phyloP scores from a whole-genome alignment of 2,888 invertebrate genomes.

The Lithophane socia region DNA sequence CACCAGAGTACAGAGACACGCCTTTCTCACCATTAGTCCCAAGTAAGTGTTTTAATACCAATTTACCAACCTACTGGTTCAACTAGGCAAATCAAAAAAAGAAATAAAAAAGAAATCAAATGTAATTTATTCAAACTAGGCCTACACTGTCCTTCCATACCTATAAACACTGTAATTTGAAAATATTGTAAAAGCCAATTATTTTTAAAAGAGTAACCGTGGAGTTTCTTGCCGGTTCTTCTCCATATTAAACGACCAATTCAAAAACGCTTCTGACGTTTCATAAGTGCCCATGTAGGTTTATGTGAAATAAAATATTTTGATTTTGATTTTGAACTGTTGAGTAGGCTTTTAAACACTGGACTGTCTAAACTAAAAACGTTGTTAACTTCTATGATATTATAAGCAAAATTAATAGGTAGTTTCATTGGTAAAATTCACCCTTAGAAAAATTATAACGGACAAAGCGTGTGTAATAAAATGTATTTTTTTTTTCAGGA shows the following conservation, averaged over 20 bases:
- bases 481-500: constrained; percentile 25
- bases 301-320: no score
- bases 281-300: no score
- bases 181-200: no score
- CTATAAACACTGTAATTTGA: no score
- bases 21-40: constrained; percentile 24
- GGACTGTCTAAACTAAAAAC: not conserved
- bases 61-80: not conserved
- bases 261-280: no score
- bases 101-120: no score
- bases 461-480: not conserved
- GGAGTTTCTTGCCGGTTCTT: no score
- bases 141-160: no score
- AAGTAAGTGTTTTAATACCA: constrained; percentile 16
- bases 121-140: no score
- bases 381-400: not conserved
- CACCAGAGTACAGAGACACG: constrained; percentile 31
- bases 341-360: not conserved
- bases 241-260: no score
- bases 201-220: no score
- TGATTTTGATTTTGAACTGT: not conserved
- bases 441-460: not conserved
- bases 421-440: not conserved
- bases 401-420: not conserved
- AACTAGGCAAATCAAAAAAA: no score